Conservation (phyloP, 2,797 vertebrate genomes). For the Craterocephalus amniculus region DNA sequence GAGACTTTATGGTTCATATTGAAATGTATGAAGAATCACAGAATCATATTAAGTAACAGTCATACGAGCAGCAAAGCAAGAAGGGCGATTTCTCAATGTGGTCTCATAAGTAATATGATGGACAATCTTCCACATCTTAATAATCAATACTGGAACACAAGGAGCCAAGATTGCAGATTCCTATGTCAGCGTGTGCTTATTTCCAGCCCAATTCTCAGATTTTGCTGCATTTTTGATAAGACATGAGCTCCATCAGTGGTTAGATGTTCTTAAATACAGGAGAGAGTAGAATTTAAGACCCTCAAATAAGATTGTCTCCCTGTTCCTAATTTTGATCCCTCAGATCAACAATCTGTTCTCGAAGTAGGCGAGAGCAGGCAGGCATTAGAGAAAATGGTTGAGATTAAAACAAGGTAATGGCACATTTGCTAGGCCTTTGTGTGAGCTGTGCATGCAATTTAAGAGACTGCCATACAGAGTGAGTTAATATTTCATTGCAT, state of each 20-base stretch:
- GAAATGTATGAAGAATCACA: background rate
- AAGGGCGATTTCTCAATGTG: background rate
- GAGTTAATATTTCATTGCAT: conserved; percentile 82
- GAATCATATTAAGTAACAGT: background rate
- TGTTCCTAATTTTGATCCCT: conserved; percentile 60
- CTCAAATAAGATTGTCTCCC: conserved; percentile 57
- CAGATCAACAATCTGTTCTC: conserved; percentile 76
- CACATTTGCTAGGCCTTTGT: conserved; percentile 79
- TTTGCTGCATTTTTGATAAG: conserved; percentile 32
- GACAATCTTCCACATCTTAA: conserved; percentile 26
- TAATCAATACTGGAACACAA: conserved; percentile 14
- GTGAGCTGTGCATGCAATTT: conserved; percentile 75
- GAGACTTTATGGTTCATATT: background rate
- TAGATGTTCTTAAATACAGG: conserved; percentile 58
- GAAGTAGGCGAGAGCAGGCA: conserved; percentile 58
- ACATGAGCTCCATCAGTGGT: conserved; percentile 32
- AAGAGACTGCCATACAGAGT: conserved; percentile 71
- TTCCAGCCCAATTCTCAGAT: conserved; percentile 41
- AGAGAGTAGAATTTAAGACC: conserved; percentile 49
- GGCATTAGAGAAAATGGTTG: conserved; percentile 71
- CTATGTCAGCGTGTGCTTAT: conserved; percentile 22
- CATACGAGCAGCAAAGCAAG: background rate
- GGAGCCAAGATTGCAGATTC: conserved; percentile 18
- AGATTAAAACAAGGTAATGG: conserved; percentile 84
- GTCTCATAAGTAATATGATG: conserved; percentile 15